Base-by-base conservation (phyloP, 2,888 invertebrate species). In the Macrosiphum euphorbiae region DNA sequence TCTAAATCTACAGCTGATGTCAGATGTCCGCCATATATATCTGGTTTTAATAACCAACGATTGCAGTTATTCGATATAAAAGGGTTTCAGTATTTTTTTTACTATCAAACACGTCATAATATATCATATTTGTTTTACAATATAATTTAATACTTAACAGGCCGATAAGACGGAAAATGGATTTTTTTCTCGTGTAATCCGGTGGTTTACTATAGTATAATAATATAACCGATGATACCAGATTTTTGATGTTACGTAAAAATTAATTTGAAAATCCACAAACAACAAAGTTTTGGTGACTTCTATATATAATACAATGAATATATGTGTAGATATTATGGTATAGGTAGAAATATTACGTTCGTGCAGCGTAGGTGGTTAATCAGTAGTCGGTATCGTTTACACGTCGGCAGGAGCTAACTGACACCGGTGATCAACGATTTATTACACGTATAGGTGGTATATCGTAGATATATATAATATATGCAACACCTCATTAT, bases 381-480 rank as follows among this genome's bases (percentile, higher is more conserved):
- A 58, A 11, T 47, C 47, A 1, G 47, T 78, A 78, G 20, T 78
- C 35, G 35, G 78, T 78, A 78, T 35, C 78, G 78, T 41, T 78
- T 78, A 35, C 78, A 78, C 20, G 78, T 78, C 35, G 20, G 35
- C 20, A 0, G 35, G 2, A 78, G 78, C 20, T 78, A 78, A 35
- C 58, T 58, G 58, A 58, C 58, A 8, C 1, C 2, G 35, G 78
- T 35, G 78, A 78, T 78, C 35, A 78, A 78, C 35, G 78, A 78
- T 78, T 78, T 78, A 78, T 78, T 78, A 35, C 78, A 78, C 20
- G 78, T 78, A 78, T 67, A 78, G 78, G 78, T 78, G 16, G n/a
- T 67, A 16, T n/a, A n/a, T 24, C 20, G 20, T 67, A 35, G 35
- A 35, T 78, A 3, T 78, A 78, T 78, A 20, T 20, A 78, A 35